Evolutionary conservation across 2,888 invertebrate species (phyloP).

Genomic region (Eucera pruinosa): DNA sequence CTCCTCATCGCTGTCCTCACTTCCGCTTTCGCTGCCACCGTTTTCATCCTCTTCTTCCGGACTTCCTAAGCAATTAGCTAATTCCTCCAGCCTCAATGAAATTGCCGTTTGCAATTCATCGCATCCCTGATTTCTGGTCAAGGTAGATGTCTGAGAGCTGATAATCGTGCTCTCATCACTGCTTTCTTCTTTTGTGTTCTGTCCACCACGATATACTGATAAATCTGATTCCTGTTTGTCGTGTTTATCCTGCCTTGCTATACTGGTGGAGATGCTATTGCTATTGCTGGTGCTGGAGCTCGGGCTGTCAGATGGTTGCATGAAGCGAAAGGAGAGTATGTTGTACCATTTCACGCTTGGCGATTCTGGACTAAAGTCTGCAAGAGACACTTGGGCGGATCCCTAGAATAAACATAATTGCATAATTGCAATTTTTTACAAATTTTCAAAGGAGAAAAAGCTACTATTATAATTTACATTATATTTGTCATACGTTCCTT

Average conservation of each 20-base stretch:
- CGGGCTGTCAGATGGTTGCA: slow-evolving; percentile 86
- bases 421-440: no score
- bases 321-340: slow-evolving; percentile 92
- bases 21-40: slow-evolving; percentile 78
- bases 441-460: no score
- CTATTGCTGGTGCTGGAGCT: slow-evolving; percentile 74
- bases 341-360: slow-evolving; percentile 97
- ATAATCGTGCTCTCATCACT: slow-evolving; percentile 98
- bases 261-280: slow-evolving; percentile 57
- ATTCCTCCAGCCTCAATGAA: slow-evolving; percentile 86
- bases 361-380: slow-evolving; percentile 94
- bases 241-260: slow-evolving; percentile 77
- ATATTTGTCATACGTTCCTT: no score
- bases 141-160: slow-evolving; percentile 97
- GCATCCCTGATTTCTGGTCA: slow-evolving; percentile 92
- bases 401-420: slow-evolving; percentile 88
- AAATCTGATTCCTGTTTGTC: slow-evolving; percentile 86
- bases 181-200: slow-evolving; percentile 91
- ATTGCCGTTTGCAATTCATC: slow-evolving; percentile 85
- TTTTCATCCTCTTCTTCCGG: slow-evolving; percentile 84
- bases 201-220: slow-evolving; percentile 82
- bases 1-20: slow-evolving; percentile 82
- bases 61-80: slow-evolving; percentile 84
- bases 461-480: no score
- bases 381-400: slow-evolving; percentile 97